Evolutionary conservation across 2,113 vertebrate genomes (phyloP), one percentile per base, ranked within the genome.

Genomic region (Ctenomys sociabilis): DNA sequence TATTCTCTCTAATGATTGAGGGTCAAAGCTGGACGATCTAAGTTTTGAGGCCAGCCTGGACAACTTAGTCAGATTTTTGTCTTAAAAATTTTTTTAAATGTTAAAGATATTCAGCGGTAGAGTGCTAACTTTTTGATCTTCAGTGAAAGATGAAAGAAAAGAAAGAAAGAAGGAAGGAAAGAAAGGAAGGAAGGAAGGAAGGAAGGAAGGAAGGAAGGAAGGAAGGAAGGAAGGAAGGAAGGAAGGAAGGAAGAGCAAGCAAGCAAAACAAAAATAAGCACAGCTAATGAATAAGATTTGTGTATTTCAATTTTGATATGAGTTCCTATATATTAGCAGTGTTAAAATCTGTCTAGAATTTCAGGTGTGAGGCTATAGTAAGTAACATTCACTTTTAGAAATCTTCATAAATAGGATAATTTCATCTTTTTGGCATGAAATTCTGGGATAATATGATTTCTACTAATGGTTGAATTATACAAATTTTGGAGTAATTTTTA

Each of bases 251-350:
- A 28, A 0, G 30, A 78, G 43, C 16, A 30, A 49, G 13, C 2
- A 63, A 82, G 11, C 17, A 21, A 75, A 75, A 43, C 21, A 32
- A 32, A 90, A 92, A 40, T 5, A 17, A 80, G 86, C 21, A 89
- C 32, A 68, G 16, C 26, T 88, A 80, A 85, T 73, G 21, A 49
- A 40, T 26, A 61, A 14, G 32, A 80, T 16, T 63, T 63, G 2
- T 78, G 8, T 21, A 89, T 72, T 52, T 83, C 21, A 89, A 24
- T 89, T 95, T 96, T 7, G 68, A 49, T 43, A 59, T 72, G 82
- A 73, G 3, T 52, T 86, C 83, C 16, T 5, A 68, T 37, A 5
- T 49, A 94, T 92, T 85, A 75, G 28, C 19, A 89, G 8, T 54
- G 75, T n/a, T 87, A 30, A 78, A 77, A 43, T 80, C 7, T 72